Conservation (phyloP, 1,140 invertebrate species). For the Zaprionus africanus region DNA sequence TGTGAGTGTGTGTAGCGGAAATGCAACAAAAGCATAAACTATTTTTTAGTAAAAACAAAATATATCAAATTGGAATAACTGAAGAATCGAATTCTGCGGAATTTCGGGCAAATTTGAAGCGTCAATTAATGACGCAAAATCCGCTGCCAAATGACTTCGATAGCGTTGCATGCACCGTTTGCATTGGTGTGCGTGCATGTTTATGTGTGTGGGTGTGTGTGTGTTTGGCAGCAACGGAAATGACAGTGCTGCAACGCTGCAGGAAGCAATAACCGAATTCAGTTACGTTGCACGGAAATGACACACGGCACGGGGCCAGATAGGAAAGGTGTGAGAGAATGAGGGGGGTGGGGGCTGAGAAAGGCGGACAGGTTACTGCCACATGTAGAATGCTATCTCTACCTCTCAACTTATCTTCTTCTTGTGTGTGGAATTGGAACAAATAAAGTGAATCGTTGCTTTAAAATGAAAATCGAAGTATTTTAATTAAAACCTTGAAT, state of each 20-base stretch:
- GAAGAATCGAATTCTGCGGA: slow-evolving; percentile 10
- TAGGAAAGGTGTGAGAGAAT: not conserved
- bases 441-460: not conserved
- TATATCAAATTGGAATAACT: slow-evolving; percentile 18
- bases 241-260: slow-evolving; percentile 57
- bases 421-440: slow-evolving; percentile 30
- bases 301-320: slow-evolving; percentile 42
- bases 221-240: slow-evolving; percentile 57
- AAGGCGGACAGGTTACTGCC: slow-evolving; percentile 12
- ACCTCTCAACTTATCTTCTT: not conserved
- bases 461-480: slow-evolving; percentile 3
- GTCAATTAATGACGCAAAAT: slow-evolving; percentile 54
- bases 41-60: slow-evolving; percentile 42
- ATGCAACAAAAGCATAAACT: slow-evolving; percentile 25
- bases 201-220: slow-evolving; percentile 26
- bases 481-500: too few relatives aligned
- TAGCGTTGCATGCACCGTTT: not conserved
- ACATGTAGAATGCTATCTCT: slow-evolving; percentile 9
- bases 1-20: slow-evolving; percentile 21
- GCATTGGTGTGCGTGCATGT: not conserved
- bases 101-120: slow-evolving; percentile 39
- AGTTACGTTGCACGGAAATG: slow-evolving; percentile 66
- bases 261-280: slow-evolving; percentile 67
- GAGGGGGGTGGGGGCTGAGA: slow-evolving; percentile 3
- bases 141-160: slow-evolving; percentile 43